Evolutionary conservation across 2,113 vertebrate genomes (phyloP).

Genomic region (Toxotes chatareus): DNA sequence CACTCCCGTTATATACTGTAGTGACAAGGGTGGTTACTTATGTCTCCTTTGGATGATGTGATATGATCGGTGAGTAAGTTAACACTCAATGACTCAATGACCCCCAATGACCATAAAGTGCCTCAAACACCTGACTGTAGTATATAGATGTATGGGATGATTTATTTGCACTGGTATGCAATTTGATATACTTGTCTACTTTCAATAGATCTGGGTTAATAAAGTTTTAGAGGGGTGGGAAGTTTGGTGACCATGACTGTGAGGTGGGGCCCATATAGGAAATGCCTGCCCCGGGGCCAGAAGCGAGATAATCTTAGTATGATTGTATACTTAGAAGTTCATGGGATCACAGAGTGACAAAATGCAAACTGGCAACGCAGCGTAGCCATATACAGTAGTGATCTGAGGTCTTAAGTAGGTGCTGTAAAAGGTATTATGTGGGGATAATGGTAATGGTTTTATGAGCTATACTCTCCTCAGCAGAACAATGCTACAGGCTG

Average conservation of each 20-base stretch:
- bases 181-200: not conserved
- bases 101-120: not conserved
- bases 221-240: conserved; percentile 21
- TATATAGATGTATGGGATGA: not conserved
- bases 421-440: conserved; percentile 58
- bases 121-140: not conserved
- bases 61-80: conserved; percentile 17
- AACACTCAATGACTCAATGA: not conserved
- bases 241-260: conserved; percentile 52
- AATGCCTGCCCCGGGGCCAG: conserved; percentile 65
- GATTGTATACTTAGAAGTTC: conserved; percentile 63
- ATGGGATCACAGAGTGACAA: conserved; percentile 67
- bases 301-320: conserved; percentile 59
- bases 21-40: conserved; percentile 27
- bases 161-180: not conserved
- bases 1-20: conserved; percentile 66
- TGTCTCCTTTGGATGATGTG: conserved; percentile 27
- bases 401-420: conserved; percentile 57
- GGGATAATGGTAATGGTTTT: conserved; percentile 63
- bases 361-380: conserved; percentile 64
- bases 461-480: conserved; percentile 53
- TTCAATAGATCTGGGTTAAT: conserved; percentile 9
- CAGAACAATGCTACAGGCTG: conserved; percentile 53
- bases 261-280: conserved; percentile 65
- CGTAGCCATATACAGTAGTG: conserved; percentile 35